These are phyloP conservation scores for Entomobrya proxima DNA, from an alignment of 2,888 invertebrate species.

Conservation along the genomic window DNA sequence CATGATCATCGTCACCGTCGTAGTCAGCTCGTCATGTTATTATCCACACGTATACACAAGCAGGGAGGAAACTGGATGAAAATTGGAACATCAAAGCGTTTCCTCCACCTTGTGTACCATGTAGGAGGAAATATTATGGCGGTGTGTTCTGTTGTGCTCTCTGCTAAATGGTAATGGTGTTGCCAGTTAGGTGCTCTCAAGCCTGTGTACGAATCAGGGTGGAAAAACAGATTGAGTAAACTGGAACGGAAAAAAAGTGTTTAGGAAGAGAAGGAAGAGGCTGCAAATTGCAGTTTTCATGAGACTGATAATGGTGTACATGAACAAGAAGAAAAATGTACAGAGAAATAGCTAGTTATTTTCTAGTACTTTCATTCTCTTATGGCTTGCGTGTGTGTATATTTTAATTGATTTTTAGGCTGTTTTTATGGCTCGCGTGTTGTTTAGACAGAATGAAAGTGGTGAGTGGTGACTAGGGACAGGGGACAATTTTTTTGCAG, in stretches of 20 bases:
- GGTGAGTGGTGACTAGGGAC: conserved; percentile 9
- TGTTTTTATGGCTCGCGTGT: too few species aligned
- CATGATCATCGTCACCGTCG: too few species aligned
- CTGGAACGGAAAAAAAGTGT: conserved; percentile 33
- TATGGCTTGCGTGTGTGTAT: neutral
- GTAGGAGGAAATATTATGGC: too few species aligned
- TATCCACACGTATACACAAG: neutral
- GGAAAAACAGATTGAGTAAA: conserved; percentile 18
- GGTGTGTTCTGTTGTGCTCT: neutral
- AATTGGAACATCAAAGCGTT: conserved; percentile 28
- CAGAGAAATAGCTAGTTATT: neutral
- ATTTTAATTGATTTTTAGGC: conserved; percentile 38
- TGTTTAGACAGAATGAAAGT: neutral
- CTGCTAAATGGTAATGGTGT: neutral
- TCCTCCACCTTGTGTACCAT: neutral
- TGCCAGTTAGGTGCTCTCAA: neutral
- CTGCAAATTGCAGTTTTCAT: too few species aligned
- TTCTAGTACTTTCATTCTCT: neutral
- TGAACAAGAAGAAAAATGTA: neutral
- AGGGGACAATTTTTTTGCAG: neutral
- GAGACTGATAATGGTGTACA: neutral
- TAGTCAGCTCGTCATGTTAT: neutral
- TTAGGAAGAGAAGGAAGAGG: too few species aligned
- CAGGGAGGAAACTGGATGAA: conserved; percentile 16
- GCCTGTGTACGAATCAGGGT: neutral